phyloP scores from a whole-genome alignment of 2,113 vertebrate genomes.

The Reinhardtius hippoglossoides region DNA sequence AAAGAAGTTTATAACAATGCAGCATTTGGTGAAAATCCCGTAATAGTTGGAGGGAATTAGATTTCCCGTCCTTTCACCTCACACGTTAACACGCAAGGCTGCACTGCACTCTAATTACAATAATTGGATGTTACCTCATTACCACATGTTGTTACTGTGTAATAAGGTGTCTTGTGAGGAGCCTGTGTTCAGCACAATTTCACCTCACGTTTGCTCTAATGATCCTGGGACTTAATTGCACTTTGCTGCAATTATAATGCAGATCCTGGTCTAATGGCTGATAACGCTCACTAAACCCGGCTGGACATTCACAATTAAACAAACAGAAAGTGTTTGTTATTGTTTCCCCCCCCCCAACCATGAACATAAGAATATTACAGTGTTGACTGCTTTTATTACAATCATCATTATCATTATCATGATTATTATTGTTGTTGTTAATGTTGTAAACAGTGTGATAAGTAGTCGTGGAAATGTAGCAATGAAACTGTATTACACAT shows the following conservation, averaged over 20 bases:
- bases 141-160: conserved; percentile 10
- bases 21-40: too few species aligned
- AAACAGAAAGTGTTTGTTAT: not conserved
- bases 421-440: not conserved
- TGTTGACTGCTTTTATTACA: not conserved
- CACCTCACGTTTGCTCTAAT: not conserved
- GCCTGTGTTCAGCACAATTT: not conserved
- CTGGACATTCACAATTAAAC: not conserved
- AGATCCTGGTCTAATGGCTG: not conserved
- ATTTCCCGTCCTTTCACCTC: not conserved
- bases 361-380: not conserved
- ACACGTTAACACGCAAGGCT: not conserved
- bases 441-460: not conserved
- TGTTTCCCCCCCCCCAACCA: too few species aligned
- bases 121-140: conserved; percentile 20
- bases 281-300: not conserved
- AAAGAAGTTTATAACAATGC: too few species aligned
- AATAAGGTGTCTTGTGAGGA: conserved; percentile 6
- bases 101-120: not conserved
- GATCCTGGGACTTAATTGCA: not conserved
- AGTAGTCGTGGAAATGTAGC: too few species aligned
- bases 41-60: too few species aligned
- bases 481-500: not conserved
- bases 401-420: not conserved
- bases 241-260: not conserved